Evolutionary conservation across 2,888 invertebrate genomes (phyloP), one percentile per base, ranked within the genome.

Genomic region (Tetranychus truncatus): DNA sequence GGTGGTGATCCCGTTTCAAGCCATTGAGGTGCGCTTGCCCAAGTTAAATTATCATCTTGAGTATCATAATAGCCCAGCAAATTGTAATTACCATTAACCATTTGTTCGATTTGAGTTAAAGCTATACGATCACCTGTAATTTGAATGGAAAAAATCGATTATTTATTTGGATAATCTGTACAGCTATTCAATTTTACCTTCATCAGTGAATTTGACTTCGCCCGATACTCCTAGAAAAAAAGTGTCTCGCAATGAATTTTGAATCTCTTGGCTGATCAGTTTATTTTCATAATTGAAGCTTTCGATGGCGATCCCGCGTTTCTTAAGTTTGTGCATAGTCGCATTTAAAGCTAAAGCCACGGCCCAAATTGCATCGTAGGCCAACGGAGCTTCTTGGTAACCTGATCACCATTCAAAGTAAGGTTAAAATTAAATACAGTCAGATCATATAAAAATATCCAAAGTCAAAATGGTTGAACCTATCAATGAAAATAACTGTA

Each of bases 341-440:
- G 94, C 95, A 84, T 99, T 96, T 82, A 99, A 92, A 20, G 99
- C 95, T 81, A 99, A 85, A 66, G 97, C 97, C 55, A 97, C 90
- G 67, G 97, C 94, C 99, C 99, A 99, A 73, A 99, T 93, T 11
- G 99, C 99, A 84, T 99, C 45, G 82, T 99, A 99, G 72, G 99
- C 99, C 76, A 99, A 84, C 0, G 99, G 99, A 8, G 99, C 97
- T 84, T 99, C 99, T 81, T 85, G 65, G 65, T 73, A 73, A 20
- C 73, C 73, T 73, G 45, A 20, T 45, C 21, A 66, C 55, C 55
- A 55, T 15, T 55, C 6, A 55, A 55, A 6, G 11, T 15, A 55
- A 55, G 34, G 3, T 34, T 34, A 34, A 3, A 1, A 34, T 34
- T 3, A 34, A 34, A 34, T 34, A 34, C 34, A 34, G 34, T 34